Base-by-base conservation (phyloP, 2,113 vertebrate genomes). In the Plecturocebus donacophilus region DNA sequence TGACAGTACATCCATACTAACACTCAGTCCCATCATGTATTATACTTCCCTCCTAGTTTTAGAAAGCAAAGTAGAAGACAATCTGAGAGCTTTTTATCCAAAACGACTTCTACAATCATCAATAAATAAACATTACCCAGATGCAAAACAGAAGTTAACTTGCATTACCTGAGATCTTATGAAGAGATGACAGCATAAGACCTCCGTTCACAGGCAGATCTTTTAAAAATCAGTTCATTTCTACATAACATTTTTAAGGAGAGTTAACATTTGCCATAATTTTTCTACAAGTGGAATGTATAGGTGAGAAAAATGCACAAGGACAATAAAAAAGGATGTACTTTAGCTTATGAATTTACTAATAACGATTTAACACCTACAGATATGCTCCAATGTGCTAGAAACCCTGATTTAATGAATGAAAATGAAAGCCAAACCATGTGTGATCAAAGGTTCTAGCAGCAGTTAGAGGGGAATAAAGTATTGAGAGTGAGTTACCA, bases 41-140 rank as follows among this genome's bases (percentile, higher is more conserved):
- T 91, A 66, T 9, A 56, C 16, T 49, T 92, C 13, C 45, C n/a
- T 76, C 49, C 47, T n/a, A 49, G 11, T 79, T 94, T 90, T 79
- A 92, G 19, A 97, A 42, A 81, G 25, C 58, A 64, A 75, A 75
- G 12, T 47, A 81, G 75, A 87, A 97, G 25, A 64, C 45, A 93
- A 96, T 21, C 47, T 70, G 54, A 75, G 20, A 77, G 42, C 11
- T 45, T 38, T 86, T 40, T 42, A 91, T 76, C 49, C 14, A 87
- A 96, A 89, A 96, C 68, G 20, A 4, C 42, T 93, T 45, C 40
- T 76, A 54, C 20, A 68, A 45, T 90, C 23, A 87, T 92, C 71
- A 88, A 52, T 13, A 93, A 75, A 70, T 77, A 47, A 89, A 89
- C 11, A 80, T 21, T n/a, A 52, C 27, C 49, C 16, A 75, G 68